These are phyloP conservation scores for Acrocera orbiculus DNA, from an alignment of 2,888 invertebrate genomes.

Conservation along the genomic window DNA sequence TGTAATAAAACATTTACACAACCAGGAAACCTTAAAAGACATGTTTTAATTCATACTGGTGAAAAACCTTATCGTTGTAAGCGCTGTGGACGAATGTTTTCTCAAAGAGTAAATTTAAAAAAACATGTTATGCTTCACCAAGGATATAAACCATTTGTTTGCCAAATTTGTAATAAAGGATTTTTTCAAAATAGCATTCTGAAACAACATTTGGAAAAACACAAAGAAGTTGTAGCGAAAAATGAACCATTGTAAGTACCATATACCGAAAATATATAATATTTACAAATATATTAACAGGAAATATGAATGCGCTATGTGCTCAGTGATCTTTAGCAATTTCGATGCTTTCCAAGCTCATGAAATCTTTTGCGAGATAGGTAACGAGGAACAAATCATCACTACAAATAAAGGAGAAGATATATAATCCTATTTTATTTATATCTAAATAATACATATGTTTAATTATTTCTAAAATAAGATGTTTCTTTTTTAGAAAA, in stretches of 20 bases:
- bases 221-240: neutral
- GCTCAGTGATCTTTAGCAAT: conserved; percentile 24
- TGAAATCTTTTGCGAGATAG: conserved; percentile 21
- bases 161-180: neutral
- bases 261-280: no score
- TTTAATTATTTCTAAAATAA: no score
- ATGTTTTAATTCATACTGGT: conserved; percentile 28
- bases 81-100: conserved; percentile 27
- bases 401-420: conserved; percentile 4
- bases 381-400: conserved; percentile 6
- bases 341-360: conserved; percentile 27
- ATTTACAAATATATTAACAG: no score
- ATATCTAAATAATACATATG: no score
- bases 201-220: neutral
- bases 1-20: conserved; percentile 29
- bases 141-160: conserved; percentile 13
- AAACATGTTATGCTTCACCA: conserved; percentile 29
- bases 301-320: conserved; percentile 26
- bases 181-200: no score
- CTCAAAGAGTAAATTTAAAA: conserved; percentile 28
- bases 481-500: no score
- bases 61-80: conserved; percentile 30
- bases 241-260: no score
- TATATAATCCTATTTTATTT: no score
- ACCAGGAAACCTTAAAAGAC: conserved; percentile 29